Base-by-base conservation (phyloP, 2,113 vertebrate genomes). In the Salvelinus sp. region DNA sequence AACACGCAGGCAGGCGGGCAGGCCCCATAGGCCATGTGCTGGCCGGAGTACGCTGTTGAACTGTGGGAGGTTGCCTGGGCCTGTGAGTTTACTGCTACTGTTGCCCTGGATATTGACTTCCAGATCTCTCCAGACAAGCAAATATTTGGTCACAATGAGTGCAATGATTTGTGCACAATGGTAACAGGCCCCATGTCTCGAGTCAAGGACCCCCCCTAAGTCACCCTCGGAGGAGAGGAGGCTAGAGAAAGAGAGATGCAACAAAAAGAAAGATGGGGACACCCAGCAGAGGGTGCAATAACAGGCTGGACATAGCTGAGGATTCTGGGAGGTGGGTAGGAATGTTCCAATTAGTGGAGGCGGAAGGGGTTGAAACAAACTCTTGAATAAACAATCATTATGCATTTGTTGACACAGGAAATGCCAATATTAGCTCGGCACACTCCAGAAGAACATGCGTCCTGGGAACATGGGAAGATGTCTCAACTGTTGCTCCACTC, bases 401-500 rank as follows among this genome's bases (percentile, higher is more conserved):
- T 63, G 69, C 74, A 83, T 88, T 76, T 79, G 80, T 81, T 86
- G 67, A 83, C 79, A 85, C 88, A 91, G 88, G 82, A 93, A 91
- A 92, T 87, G 81, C 82, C 85, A 77, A 73, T 83, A 83, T 77
- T 81, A 82, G 70, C 76, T 71, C 27, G 69, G 60, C 48, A 78
- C 72, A 50, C 67, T 69, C 69, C 60, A 67, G 64, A 76, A 83
- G 70, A 80, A 76, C 28, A 44, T n/a, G 1, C 66, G 66, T 71
- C 79, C 71, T 80, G 14, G 64, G 73, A 38, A 72, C 25, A 80
- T 50, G 57, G 71, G 63, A 66, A 77, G 69, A 77, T 77, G 18
- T 48, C 54, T 16, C 13, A 50, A 30, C 12, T 64, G 23, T 6
- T 64, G 65, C 33, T 67, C 44, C 44, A 57, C 48, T 30, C 65